Evolutionary conservation across 2,888 invertebrate genomes (phyloP), one percentile per base, ranked within the genome.

Genomic region (Athetis lepigone): DNA sequence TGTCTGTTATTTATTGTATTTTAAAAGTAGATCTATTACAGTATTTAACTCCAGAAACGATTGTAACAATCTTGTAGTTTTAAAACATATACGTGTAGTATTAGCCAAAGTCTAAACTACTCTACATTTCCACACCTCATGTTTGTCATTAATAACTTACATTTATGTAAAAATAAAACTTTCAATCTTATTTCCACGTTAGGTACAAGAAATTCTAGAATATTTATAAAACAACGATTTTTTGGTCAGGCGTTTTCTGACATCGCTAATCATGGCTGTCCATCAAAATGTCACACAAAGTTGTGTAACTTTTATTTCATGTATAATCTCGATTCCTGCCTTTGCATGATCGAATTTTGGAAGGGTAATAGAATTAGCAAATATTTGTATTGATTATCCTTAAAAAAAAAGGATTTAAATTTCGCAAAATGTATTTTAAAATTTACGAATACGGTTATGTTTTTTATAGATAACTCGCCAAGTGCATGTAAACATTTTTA

Each of bases 1-100:
- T 33, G 29, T 58, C 27, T 73, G 39, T 50, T 51, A 63, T 63
- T 63, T 57, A 67, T 57, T 63, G 9, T 40, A 42, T 63, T 49
- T 23, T 56, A 36, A 43, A 40, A 27, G 2, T 72, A 43, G 21
- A 54, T 27, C 13, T 49, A 16, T 70, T 49, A 23, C 65, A 56
- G 66, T 72, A 70, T 72, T 51, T 47, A 46, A 46, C 11, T 69
- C 37, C 23, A 21, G 9, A 23, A 33, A 29, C 23, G 43, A 47
- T 70, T 67, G 67, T 62, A 29, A 40, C 45, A 69, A 64, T 71
- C 40, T 49, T 46, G 27, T 65, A 50, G 39, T 47, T 58, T 18
- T 36, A 36, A 27, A 39, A 21, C 1, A 25, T 43, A 23, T n/a
- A n/a, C 4, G 7, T 19, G 27, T 60, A 49, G 36, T 37, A 37